These are phyloP conservation scores for Tetragnatha montana DNA, from an alignment of 2,888 invertebrate genomes.

Conservation along the genomic window DNA sequence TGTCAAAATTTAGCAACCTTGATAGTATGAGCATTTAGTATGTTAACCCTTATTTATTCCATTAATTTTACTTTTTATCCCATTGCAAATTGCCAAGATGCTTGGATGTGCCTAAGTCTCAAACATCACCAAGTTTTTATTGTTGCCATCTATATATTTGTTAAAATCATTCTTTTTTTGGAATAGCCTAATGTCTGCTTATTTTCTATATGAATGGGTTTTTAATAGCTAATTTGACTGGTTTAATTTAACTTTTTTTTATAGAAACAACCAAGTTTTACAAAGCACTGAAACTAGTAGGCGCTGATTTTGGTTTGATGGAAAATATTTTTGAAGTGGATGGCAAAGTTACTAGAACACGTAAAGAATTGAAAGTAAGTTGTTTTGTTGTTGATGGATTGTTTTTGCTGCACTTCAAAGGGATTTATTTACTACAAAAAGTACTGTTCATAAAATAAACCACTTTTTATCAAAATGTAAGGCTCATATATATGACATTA, in stretches of 20 bases:
- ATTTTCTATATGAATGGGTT: neutral
- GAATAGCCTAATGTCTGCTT: neutral
- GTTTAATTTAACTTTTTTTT: constrained; percentile 52
- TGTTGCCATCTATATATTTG: neutral
- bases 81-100: too few relatives aligned
- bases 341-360: constrained; percentile 81
- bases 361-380: constrained; percentile 85
- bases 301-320: constrained; percentile 95
- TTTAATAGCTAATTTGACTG: too few relatives aligned
- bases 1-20: too few relatives aligned
- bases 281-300: constrained; percentile 89
- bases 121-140: too few relatives aligned
- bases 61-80: too few relatives aligned
- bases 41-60: too few relatives aligned
- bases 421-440: neutral
- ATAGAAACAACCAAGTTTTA: constrained; percentile 93
- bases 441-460: neutral
- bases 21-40: too few relatives aligned
- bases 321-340: constrained; percentile 77
- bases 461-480: neutral
- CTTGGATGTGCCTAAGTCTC: too few relatives aligned
- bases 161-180: neutral
- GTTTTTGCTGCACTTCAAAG: neutral
- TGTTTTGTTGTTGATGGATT: neutral
- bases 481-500: neutral